Evolutionary conservation across 2,888 invertebrate species (phyloP).

Genomic region (Leucoptera coffeella): DNA sequence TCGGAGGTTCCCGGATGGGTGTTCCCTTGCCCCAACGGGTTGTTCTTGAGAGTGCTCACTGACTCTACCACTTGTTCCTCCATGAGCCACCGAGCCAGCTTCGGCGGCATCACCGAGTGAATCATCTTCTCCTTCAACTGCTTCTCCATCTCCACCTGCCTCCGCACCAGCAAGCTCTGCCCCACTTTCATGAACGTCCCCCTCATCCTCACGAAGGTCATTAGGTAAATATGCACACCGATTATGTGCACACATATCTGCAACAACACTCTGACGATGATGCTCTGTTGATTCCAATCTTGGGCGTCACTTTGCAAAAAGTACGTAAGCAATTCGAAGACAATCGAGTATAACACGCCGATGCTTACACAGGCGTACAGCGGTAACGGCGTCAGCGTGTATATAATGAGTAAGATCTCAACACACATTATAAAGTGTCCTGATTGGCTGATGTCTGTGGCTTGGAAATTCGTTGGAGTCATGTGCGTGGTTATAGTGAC

Average conservation of each 20-base stretch:
- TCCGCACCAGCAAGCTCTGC: conserved; percentile 82
- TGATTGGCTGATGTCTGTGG: conserved; percentile 64
- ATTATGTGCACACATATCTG: conserved; percentile 89
- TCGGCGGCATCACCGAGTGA: conserved; percentile 94
- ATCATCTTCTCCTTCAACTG: conserved; percentile 96
- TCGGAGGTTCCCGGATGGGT: conserved; percentile 57
- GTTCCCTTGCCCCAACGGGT: conserved; percentile 33
- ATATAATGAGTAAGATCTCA: conserved; percentile 84
- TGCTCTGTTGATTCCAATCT: conserved; percentile 50
- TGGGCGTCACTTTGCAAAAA: conserved; percentile 38
- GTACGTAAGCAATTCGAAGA: conserved; percentile 73
- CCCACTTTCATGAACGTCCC: conserved; percentile 97
- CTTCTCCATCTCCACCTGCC: conserved; percentile 89
- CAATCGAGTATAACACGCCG: conserved; percentile 74
- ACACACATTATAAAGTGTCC: conserved; percentile 80
- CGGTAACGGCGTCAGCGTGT: conserved; percentile 89
- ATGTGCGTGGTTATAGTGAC: conserved; percentile 52
- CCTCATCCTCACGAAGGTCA: conserved; percentile 88
- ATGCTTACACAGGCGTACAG: conserved; percentile 78
- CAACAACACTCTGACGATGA: conserved; percentile 67
- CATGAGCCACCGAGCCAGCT: conserved; percentile 80
- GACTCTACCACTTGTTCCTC: conserved; percentile 63
- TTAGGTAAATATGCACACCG: conserved; percentile 87
- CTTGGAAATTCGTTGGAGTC: conserved; percentile 34
- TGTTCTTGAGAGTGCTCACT: conserved; percentile 47